A percentile compares a stretch with the other conserved stretches of the same genome.
Conservation (phyloP, 2,113 vertebrate genomes). For the Aldabrachelys gigantea region DNA sequence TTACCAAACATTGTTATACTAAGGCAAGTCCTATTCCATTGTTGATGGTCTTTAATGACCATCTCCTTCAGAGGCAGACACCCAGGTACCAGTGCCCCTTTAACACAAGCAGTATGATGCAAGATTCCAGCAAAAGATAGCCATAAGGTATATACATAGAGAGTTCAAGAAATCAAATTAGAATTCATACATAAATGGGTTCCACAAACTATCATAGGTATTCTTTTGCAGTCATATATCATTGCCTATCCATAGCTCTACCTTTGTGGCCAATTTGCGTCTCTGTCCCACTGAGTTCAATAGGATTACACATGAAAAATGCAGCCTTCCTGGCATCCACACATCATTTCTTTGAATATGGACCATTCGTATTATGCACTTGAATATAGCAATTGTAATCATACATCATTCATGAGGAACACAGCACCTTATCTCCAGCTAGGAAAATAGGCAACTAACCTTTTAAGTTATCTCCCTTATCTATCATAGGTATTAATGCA, state of each 20-base stretch:
- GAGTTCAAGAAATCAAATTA: not conserved
- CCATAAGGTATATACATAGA: not conserved
- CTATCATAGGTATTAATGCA: constrained; percentile 52
- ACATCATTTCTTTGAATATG: constrained; percentile 24
- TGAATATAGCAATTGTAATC: constrained; percentile 48
- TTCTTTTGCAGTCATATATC: constrained; percentile 43
- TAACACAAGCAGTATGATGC: not conserved
- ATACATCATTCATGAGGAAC: constrained; percentile 59
- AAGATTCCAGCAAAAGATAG: not conserved
- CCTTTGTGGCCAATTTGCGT: not conserved
- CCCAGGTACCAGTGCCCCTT: not conserved
- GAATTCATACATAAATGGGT: not conserved
- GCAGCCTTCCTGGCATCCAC: constrained; percentile 3
- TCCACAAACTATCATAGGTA: not conserved
- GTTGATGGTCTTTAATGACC: not conserved
- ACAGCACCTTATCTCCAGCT: constrained; percentile 51
- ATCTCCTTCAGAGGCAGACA: not conserved
- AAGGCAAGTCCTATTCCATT: not conserved
- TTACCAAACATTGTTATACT: not conserved
- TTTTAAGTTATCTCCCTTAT: constrained; percentile 33
- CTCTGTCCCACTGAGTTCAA: not conserved
- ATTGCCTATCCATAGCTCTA: not conserved
- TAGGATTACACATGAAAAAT: constrained; percentile 53
- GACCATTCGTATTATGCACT: constrained; percentile 37
- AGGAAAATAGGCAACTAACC: constrained; percentile 43